These are phyloP conservation scores for Rotaria magnacalcarata DNA, from an alignment of 2,888 invertebrate species.

Conservation along the genomic window DNA sequence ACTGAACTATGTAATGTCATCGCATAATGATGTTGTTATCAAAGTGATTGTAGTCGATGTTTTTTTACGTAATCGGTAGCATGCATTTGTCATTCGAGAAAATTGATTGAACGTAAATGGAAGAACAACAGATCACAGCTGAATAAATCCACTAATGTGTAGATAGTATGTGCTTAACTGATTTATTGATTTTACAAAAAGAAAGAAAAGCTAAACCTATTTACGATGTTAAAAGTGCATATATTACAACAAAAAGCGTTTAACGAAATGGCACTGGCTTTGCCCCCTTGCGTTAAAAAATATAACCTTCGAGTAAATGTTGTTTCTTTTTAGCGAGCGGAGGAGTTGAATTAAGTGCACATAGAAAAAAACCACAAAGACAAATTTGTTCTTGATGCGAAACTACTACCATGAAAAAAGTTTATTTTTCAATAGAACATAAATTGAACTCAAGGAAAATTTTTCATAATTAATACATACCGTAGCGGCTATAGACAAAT, in stretches of 20 bases:
- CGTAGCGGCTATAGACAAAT: not conserved
- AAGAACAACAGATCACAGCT: not conserved
- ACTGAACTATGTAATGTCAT: not conserved
- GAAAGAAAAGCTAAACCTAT: not conserved
- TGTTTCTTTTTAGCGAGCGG: not conserved
- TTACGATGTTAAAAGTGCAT: not conserved
- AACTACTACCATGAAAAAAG: not conserved
- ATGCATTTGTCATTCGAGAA: not conserved
- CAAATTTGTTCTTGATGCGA: not conserved
- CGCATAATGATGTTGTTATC: constrained; percentile 22
- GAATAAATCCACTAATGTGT: not conserved
- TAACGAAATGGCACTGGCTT: not conserved
- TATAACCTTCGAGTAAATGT: not conserved
- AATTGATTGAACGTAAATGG: not conserved
- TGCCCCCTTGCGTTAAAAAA: not conserved
- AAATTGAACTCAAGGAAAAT: not conserved
- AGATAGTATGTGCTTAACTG: not conserved
- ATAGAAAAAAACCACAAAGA: not conserved
- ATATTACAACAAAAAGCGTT: not conserved
- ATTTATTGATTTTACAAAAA: not conserved
- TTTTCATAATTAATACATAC: not conserved
- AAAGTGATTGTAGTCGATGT: not conserved
- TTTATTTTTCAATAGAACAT: not conserved
- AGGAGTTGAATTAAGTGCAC: not conserved
- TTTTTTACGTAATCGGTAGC: not conserved